Evolutionary conservation across 2,888 invertebrate species (phyloP).

Genomic region (Subacronicta megacephala): DNA sequence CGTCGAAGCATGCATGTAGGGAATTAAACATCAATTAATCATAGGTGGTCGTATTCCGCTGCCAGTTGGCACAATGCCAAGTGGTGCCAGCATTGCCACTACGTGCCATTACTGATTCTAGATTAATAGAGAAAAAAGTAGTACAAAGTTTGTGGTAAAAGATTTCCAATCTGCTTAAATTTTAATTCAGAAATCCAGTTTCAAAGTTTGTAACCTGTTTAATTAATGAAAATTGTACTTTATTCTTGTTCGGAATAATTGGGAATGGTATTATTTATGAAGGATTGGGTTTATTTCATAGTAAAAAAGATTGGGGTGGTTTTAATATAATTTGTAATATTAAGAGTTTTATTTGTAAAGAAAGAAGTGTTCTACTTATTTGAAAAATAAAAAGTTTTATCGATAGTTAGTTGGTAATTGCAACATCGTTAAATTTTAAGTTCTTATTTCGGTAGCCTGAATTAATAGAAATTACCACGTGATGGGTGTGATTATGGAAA

Average conservation of each 20-base stretch:
- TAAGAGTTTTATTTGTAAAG: too few species aligned
- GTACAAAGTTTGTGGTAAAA: conserved; percentile 28
- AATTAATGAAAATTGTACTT: conserved; percentile 36
- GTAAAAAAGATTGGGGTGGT: neutral
- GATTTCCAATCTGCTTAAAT: conserved; percentile 33
- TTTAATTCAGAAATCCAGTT: conserved; percentile 36
- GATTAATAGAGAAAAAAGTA: conserved; percentile 45
- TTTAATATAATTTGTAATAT: neutral
- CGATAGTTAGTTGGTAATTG: neutral
- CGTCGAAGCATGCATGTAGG: conserved; percentile 22
- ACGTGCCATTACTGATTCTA: conserved; percentile 44
- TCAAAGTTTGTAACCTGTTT: conserved; percentile 24
- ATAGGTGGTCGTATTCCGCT: conserved; percentile 43
- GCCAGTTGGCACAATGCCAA: conserved; percentile 57
- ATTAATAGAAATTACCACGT: too few species aligned
- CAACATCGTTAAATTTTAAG: too few species aligned
- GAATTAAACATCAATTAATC: conserved; percentile 57
- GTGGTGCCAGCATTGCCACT: conserved; percentile 35
- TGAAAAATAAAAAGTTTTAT: neutral
- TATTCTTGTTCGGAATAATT: conserved; percentile 37
- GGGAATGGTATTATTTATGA: conserved; percentile 14
- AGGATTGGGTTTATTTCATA: neutral
- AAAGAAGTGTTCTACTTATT: too few species aligned
- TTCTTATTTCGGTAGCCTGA: neutral
- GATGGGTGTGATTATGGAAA: too few species aligned